phyloP scores from a whole-genome alignment of 2,113 vertebrate genomes.

The Falco punctatus region DNA sequence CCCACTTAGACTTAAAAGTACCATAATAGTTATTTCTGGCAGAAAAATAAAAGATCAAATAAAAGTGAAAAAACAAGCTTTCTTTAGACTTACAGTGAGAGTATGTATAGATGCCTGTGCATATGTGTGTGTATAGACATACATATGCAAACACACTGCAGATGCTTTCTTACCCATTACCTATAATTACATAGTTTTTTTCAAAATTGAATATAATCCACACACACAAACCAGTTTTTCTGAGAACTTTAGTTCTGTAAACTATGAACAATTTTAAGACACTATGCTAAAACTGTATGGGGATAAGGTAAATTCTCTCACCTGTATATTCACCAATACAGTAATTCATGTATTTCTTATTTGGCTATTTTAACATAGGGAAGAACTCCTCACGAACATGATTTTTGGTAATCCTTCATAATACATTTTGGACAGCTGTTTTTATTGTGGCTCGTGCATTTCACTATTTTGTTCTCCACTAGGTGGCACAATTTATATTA shows the following conservation, averaged over 20 bases:
- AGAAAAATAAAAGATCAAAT: not conserved
- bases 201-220: not conserved
- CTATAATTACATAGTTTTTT: not conserved
- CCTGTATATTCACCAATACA: not conserved
- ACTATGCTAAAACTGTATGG: not conserved
- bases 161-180: not conserved
- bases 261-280: not conserved
- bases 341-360: not conserved
- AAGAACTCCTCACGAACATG: not conserved
- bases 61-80: not conserved
- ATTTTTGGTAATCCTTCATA: not conserved
- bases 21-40: not conserved
- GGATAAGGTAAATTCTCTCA: not conserved
- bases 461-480: constrained; percentile 53
- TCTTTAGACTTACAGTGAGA: not conserved
- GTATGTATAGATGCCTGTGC: not conserved
- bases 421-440: not conserved
- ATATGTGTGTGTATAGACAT: rapidly evolving
- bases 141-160: not conserved
- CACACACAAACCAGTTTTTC: not conserved
- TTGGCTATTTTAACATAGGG: not conserved
- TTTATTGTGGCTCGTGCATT: not conserved
- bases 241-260: not conserved
- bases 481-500: constrained; percentile 76
- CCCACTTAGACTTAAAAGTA: not conserved